phyloP scores from a whole-genome alignment of 2,797 vertebrate species.

The Enoplosus armatus region DNA sequence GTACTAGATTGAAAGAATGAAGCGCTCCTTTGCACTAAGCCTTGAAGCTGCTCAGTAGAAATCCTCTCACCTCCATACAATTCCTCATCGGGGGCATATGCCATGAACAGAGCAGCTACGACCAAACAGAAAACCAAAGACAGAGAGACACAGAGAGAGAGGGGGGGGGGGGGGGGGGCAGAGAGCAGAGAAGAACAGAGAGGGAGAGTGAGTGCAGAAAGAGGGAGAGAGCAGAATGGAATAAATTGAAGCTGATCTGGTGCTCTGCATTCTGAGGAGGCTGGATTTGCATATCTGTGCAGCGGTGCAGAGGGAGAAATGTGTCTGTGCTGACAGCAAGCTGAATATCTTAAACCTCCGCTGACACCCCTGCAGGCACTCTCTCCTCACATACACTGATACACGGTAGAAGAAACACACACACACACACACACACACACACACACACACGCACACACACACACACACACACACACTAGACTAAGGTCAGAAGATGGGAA shows the following conservation, averaged over 20 bases:
- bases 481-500: constrained; percentile 79
- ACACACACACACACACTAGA: constrained; percentile 40
- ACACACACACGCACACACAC: constrained; percentile 25
- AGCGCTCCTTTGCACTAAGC: constrained; percentile 62
- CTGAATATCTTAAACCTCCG: constrained; percentile 85
- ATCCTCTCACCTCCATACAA: constrained; percentile 66
- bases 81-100: constrained; percentile 75
- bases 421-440: constrained; percentile 21
- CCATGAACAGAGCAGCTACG: constrained; percentile 74
- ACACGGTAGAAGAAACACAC: constrained; percentile 52
- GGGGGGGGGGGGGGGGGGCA: constrained; percentile 15
- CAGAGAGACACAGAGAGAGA: constrained; percentile 57
- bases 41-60: constrained; percentile 63
- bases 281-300: constrained; percentile 88
- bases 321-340: constrained; percentile 87
- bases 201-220: constrained; percentile 62
- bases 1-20: constrained; percentile 60
- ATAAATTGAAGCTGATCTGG: constrained; percentile 89
- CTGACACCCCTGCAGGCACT: constrained; percentile 83
- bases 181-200: constrained; percentile 57
- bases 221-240: constrained; percentile 76
- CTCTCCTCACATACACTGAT: constrained; percentile 66
- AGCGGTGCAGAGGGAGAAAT: constrained; percentile 88
- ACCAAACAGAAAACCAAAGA: constrained; percentile 80
- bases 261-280: constrained; percentile 85